Evolutionary conservation across 2,797 vertebrate genomes (phyloP).

Genomic region (Acrossocheilus fasciatus): DNA sequence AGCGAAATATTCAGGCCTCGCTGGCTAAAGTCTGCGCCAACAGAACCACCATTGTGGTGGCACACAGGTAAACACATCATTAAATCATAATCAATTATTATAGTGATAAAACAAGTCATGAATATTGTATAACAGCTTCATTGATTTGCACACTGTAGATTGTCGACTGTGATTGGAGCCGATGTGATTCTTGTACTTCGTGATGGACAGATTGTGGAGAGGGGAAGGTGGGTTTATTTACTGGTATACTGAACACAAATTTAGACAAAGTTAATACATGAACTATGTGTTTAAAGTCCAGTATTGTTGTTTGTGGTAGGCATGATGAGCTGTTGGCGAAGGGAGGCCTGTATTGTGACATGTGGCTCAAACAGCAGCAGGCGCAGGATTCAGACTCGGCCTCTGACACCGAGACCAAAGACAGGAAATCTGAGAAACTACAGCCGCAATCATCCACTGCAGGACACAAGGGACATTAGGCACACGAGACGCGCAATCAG

Average conservation of each 20-base stretch:
- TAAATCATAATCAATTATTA: neutral
- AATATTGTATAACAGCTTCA: too few species aligned
- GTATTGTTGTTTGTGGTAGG: constrained; percentile 67
- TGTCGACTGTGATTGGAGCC: constrained; percentile 91
- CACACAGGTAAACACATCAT: constrained; percentile 85
- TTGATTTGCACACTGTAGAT: constrained; percentile 70
- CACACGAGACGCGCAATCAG: neutral
- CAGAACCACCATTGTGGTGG: constrained; percentile 91
- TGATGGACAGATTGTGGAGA: constrained; percentile 86
- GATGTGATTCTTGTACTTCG: constrained; percentile 94
- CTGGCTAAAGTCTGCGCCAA: constrained; percentile 89
- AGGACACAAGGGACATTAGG: constrained; percentile 59
- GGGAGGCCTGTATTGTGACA: constrained; percentile 87
- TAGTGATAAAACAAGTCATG: too few species aligned
- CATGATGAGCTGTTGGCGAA: constrained; percentile 89
- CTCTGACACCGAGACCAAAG: constrained; percentile 83
- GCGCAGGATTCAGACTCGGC: constrained; percentile 74
- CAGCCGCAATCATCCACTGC: constrained; percentile 71
- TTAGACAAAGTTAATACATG: neutral
- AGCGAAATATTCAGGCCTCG: constrained; percentile 95
- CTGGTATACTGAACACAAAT: neutral
- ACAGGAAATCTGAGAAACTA: constrained; percentile 81
- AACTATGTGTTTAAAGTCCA: neutral
- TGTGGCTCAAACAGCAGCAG: constrained; percentile 92
- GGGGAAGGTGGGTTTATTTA: constrained; percentile 83